A percentile compares a stretch with the other conserved stretches of the same genome.
These are phyloP conservation scores for Ochropleura plecta DNA, from an alignment of 2,888 invertebrate species.

Conservation along the genomic window DNA sequence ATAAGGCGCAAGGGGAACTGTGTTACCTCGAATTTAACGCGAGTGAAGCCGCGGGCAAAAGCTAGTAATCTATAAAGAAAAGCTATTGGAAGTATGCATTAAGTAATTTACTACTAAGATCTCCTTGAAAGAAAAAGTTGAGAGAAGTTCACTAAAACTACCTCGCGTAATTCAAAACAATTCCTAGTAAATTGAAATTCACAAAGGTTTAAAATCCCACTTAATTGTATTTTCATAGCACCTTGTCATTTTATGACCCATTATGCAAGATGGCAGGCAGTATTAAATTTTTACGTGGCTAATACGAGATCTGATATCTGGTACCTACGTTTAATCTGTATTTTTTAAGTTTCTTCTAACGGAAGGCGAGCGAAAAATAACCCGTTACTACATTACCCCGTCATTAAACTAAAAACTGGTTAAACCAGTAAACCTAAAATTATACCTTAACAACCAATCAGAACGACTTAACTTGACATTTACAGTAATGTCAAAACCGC, in stretches of 20 bases:
- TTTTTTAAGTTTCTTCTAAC: background rate
- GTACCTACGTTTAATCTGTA: background rate
- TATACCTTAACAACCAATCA: background rate
- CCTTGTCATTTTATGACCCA: background rate
- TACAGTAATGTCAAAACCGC: slow-evolving; percentile 8
- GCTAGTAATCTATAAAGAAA: too few species aligned
- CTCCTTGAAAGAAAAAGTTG: too few species aligned
- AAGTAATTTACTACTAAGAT: too few species aligned
- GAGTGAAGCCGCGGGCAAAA: too few species aligned
- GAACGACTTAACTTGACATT: slow-evolving; percentile 24
- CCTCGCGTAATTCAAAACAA: too few species aligned
- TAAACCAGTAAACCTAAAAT: background rate
- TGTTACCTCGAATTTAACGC: too few species aligned
- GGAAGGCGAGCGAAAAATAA: background rate
- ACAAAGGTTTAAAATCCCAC: background rate
- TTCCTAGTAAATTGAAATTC: background rate
- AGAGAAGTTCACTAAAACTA: too few species aligned
- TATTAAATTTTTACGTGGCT: background rate
- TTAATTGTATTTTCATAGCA: background rate
- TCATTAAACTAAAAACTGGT: slow-evolving; percentile 1
- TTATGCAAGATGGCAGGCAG: background rate
- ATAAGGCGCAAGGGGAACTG: too few species aligned
- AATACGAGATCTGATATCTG: background rate
- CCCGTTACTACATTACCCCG: background rate
- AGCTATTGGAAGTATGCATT: too few species aligned